Evolutionary conservation across 2,888 invertebrate genomes (phyloP).

Genomic region (Andrena haemorrhoa): DNA sequence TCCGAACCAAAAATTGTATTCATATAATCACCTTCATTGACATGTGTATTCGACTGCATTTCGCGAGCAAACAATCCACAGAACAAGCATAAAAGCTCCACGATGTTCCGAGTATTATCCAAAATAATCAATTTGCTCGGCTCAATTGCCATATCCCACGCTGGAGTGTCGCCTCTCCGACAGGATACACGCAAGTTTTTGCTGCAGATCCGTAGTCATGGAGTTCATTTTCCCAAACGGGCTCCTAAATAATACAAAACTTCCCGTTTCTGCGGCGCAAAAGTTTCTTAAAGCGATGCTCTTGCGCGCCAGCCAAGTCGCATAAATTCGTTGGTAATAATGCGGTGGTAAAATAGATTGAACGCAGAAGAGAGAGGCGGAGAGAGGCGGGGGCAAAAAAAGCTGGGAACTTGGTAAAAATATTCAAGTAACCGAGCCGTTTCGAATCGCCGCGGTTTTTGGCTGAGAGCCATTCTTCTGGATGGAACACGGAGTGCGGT

Average conservation of each 20-base stretch:
- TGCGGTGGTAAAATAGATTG: constrained; percentile 23
- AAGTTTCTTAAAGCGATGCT: constrained; percentile 9
- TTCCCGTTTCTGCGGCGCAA: constrained; percentile 7
- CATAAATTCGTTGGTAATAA: constrained; percentile 34
- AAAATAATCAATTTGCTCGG: too few species aligned
- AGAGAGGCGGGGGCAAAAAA: not conserved
- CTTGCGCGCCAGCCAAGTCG: constrained; percentile 27
- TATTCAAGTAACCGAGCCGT: constrained; percentile 40
- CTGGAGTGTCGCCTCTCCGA: not conserved
- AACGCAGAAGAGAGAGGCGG: not conserved
- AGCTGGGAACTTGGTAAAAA: constrained; percentile 17
- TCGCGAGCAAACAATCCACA: too few species aligned
- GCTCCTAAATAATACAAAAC: constrained; percentile 22
- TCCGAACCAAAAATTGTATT: too few species aligned
- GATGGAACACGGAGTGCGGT: constrained; percentile 21
- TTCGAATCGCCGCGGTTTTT: constrained; percentile 41
- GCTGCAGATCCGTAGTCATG: not conserved
- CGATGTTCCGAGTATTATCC: too few species aligned
- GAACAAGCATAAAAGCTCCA: too few species aligned
- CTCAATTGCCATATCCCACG: not conserved
- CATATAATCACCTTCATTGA: too few species aligned
- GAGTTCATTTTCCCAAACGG: not conserved
- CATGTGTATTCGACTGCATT: too few species aligned
- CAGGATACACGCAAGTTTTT: not conserved
- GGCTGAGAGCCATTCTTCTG: constrained; percentile 50